Conservation (phyloP, 2,797 vertebrate genomes). For the Semotilus atromaculatus region DNA sequence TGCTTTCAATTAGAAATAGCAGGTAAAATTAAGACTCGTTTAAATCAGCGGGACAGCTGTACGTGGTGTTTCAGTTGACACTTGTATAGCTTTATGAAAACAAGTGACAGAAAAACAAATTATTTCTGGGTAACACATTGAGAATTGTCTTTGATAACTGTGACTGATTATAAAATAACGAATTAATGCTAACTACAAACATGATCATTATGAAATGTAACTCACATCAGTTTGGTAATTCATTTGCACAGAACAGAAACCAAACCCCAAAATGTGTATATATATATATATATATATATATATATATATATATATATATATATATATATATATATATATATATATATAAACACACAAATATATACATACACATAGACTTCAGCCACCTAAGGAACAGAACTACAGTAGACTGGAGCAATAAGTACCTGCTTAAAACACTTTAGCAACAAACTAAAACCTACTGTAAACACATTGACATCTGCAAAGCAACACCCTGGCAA, state of each 20-base stretch:
- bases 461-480: neutral
- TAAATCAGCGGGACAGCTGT: neutral
- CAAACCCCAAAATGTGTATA: neutral
- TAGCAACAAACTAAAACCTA: neutral
- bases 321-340: no score
- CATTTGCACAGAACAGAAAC: neutral
- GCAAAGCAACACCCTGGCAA: neutral
- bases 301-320: no score
- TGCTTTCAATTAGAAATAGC: constrained; percentile 17
- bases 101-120: neutral
- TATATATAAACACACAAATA: no score
- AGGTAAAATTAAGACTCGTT: neutral
- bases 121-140: neutral
- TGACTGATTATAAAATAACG: neutral
- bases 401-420: neutral
- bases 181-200: neutral
- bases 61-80: neutral
- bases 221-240: neutral
- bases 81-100: neutral
- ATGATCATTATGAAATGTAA: neutral
- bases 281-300: no score
- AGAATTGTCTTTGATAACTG: neutral
- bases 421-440: neutral
- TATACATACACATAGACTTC: neutral
- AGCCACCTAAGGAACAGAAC: neutral